Base-by-base conservation (phyloP, 2,113 vertebrate genomes). In the Corythoichthys haematopterus region DNA sequence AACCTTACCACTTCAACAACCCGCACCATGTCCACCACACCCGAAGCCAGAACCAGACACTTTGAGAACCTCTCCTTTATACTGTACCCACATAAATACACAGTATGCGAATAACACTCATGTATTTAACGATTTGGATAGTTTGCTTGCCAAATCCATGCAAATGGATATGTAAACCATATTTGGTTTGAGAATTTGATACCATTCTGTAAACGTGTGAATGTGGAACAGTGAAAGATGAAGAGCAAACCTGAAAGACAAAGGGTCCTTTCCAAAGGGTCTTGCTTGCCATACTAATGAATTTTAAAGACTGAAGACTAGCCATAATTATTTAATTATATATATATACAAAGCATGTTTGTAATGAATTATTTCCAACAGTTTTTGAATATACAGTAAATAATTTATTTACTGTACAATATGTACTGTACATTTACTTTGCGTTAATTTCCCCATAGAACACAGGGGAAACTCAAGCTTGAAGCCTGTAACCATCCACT, bases 1-100 rank as follows among this genome's bases (percentile, higher is more conserved):
- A 90, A 66, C 88, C 90, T 3, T 90, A 90, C 72, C 86, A 86
- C 73, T 89, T 89, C 40, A 82, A 77, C 79, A 70, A 61, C 71
- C 78, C 78, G 0, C 72, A 40, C 7, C 66, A 69, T 0, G 14
- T 68, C 28, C 78, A 76, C 6, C 74, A 80, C 51, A 61, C 70
- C 47, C 78, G n/a, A 47, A 66, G 70, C 60, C 80, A 75, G 15
- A 84, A 91, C 83, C 87, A 90, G 82, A 84, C 82, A 70, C 83
- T 92, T 56, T 91, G 85, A 88, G 28, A 11, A 2, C 36, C 28
- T 35, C 20, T 5, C 35, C 14, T 7, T 35, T n/a, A 43, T 8
- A 65, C 7, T 52, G 2, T 13, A 58, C 46, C 43, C 36, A 20
- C 35, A 2, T 5, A 4, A 5, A 14, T 6, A n/a, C 3, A 16